Conservation (phyloP, 1,140 invertebrate genomes). For the Lucilia cuprina region DNA sequence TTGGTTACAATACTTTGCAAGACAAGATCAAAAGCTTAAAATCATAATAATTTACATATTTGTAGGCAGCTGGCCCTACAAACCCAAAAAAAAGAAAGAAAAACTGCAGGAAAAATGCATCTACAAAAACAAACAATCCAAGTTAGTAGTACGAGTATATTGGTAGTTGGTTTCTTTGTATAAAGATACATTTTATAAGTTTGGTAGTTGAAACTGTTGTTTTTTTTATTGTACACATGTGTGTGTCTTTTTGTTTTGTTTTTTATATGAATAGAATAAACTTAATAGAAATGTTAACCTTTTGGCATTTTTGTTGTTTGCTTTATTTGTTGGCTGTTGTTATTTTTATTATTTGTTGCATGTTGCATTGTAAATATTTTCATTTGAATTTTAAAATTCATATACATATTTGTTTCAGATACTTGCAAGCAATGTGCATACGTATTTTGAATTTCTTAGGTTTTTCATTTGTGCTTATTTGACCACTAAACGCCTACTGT, state of each 20-base stretch:
- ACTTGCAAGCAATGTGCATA: neutral
- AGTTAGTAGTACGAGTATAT: neutral
- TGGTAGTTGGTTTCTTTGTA: neutral
- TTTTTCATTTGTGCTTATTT: neutral
- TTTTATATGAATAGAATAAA: neutral
- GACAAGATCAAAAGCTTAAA: slow-evolving; percentile 35
- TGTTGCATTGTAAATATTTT: slow-evolving; percentile 15
- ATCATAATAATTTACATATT: slow-evolving; percentile 35
- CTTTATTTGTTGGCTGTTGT: neutral
- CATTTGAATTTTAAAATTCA: neutral
- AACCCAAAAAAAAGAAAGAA: neutral
- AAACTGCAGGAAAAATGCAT: neutral
- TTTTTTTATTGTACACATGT: neutral
- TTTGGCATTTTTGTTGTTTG: slow-evolving; percentile 16
- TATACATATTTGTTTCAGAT: neutral
- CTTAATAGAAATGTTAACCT: slow-evolving; percentile 33
- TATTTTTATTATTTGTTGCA: neutral
- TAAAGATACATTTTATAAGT: neutral
- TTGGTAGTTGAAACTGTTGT: neutral
- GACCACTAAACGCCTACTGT: slow-evolving; percentile 32
- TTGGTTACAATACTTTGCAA: neutral
- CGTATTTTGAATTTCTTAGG: neutral
- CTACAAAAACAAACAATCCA: neutral
- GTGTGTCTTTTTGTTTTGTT: neutral
- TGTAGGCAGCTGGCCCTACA: slow-evolving; percentile 18